A percentile compares a stretch with the other conserved stretches of the same genome.
Evolutionary conservation across 2,113 vertebrate species (phyloP).

Genomic region (Ptilonorhynchus violaceus): DNA sequence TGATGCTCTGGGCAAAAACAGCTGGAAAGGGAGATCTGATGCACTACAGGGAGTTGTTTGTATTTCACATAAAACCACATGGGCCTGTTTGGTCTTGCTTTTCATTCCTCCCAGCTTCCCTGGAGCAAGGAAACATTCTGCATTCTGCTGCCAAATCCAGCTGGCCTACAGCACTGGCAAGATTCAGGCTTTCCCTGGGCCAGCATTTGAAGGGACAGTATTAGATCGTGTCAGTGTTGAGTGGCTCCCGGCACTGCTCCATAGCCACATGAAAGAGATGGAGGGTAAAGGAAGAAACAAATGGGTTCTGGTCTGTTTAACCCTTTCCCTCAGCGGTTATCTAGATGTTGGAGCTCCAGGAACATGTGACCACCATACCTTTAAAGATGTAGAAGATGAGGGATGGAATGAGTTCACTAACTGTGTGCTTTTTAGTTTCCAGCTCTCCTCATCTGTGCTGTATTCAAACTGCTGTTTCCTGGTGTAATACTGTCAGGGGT

Average conservation of each 20-base stretch:
- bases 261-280: neutral
- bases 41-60: neutral
- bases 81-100: neutral
- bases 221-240: neutral
- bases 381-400: neutral
- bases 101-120: neutral
- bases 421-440: neutral
- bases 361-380: neutral
- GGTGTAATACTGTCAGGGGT: neutral
- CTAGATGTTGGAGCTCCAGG: neutral
- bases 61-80: neutral
- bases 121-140: slow-evolving; percentile 1
- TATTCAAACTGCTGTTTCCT: neutral
- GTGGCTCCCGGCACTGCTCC: neutral
- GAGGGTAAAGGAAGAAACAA: neutral
- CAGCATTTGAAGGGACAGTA: neutral
- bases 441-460: neutral
- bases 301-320: neutral
- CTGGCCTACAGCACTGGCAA: neutral
- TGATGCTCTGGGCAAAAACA: neutral
- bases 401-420: neutral
- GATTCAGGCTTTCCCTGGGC: neutral
- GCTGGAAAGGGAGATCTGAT: neutral
- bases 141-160: neutral
- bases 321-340: neutral